Conservation (phyloP, 2,113 vertebrate genomes). For the Etheostoma spectabile region DNA sequence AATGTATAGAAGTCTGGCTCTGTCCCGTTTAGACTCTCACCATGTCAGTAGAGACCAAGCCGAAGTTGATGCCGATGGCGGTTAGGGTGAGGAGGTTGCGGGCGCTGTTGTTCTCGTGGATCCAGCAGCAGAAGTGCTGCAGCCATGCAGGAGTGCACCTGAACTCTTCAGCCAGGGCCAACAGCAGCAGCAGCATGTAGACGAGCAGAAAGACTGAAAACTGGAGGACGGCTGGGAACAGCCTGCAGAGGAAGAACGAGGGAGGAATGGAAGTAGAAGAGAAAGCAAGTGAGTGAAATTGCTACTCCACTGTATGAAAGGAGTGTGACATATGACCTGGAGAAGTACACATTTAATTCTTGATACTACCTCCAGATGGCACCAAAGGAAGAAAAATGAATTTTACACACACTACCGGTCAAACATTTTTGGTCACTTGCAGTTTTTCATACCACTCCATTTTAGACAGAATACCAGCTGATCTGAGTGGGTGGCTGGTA, state of each 20-base stretch:
- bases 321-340: not conserved
- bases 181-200: conserved; percentile 89
- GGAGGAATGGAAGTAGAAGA: not conserved
- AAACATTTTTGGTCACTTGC: too few species aligned
- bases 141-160: conserved; percentile 88
- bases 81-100: conserved; percentile 93
- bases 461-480: too few species aligned
- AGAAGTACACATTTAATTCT: not conserved
- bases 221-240: conserved; percentile 88
- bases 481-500: too few species aligned
- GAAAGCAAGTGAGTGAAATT: not conserved
- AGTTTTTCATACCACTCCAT: too few species aligned
- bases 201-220: conserved; percentile 90
- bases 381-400: not conserved
- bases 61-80: conserved; percentile 93
- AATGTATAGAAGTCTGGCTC: not conserved
- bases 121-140: conserved; percentile 94
- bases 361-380: not conserved
- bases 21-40: conserved; percentile 81
- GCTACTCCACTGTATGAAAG: not conserved
- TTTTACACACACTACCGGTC: too few species aligned
- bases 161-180: conserved; percentile 94
- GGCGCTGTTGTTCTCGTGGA: conserved; percentile 95
- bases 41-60: conserved; percentile 91
- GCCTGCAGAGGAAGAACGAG: conserved; percentile 73